Evolutionary conservation across 2,888 invertebrate genomes (phyloP).

Genomic region (Orchesellides sinensis): DNA sequence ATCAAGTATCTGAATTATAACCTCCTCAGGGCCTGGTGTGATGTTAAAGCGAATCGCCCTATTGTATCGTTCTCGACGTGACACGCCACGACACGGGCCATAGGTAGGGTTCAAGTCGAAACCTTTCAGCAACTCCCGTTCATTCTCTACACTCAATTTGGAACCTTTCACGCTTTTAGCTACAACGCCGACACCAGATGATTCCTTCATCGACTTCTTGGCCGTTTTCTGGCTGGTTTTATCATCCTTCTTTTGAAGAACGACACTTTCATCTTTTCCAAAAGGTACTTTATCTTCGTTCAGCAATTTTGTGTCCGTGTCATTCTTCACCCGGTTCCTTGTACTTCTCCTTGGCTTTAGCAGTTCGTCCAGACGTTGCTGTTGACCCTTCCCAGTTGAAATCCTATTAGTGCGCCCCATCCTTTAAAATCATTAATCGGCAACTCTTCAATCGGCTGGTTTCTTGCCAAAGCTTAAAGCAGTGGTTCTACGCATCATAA

Average conservation of each 20-base stretch:
- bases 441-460: too few relatives aligned
- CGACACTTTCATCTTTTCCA: neutral
- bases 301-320: neutral
- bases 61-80: constrained; percentile 36
- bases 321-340: neutral
- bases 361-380: constrained; percentile 18
- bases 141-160: neutral
- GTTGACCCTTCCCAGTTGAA: neutral
- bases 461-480: too few relatives aligned
- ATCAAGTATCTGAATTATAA: constrained; percentile 41
- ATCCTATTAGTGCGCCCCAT: too few relatives aligned
- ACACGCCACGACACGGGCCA: constrained; percentile 65
- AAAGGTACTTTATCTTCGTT: too few relatives aligned
- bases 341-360: constrained; percentile 17
- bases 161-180: too few relatives aligned
- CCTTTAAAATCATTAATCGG: too few relatives aligned
- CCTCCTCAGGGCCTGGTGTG: constrained; percentile 34
- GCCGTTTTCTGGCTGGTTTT: neutral
- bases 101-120: constrained; percentile 58
- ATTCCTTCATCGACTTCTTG: neutral
- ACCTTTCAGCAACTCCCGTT: constrained; percentile 29
- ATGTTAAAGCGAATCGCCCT: constrained; percentile 46
- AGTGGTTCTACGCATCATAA: too few relatives aligned
- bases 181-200: neutral
- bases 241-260: neutral